phyloP scores from a whole-genome alignment of 2,888 invertebrate species.

The Leptothorax acervorum region DNA sequence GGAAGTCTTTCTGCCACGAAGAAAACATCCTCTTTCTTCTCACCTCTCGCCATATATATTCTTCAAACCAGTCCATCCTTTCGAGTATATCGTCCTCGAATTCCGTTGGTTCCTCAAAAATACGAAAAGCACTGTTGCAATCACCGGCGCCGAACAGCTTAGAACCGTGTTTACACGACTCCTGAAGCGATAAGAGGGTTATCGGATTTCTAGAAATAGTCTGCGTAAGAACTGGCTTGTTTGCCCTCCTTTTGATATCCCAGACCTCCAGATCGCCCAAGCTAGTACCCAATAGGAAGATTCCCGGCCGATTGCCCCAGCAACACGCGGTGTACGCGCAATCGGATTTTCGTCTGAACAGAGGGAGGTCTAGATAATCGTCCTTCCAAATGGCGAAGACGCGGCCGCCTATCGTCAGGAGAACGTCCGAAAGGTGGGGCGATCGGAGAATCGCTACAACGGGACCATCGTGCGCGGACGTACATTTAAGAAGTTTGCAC shows the following conservation, averaged over 20 bases:
- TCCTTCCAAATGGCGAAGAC: slow-evolving; percentile 92
- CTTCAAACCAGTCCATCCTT: slow-evolving; percentile 79
- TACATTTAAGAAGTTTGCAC: slow-evolving; percentile 79
- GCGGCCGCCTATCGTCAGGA: slow-evolving; percentile 92
- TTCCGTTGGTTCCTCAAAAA: slow-evolving; percentile 87
- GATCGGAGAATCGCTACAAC: slow-evolving; percentile 88
- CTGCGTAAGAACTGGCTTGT: slow-evolving; percentile 89
- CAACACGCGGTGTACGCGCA: slow-evolving; percentile 88
- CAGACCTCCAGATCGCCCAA: slow-evolving; percentile 93
- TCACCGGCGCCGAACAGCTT: slow-evolving; percentile 86
- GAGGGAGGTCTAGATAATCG: slow-evolving; percentile 87
- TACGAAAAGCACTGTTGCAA: slow-evolving; percentile 84
- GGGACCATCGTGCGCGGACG: slow-evolving; percentile 90
- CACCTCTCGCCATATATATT: slow-evolving; percentile 77
- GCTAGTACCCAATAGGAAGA: slow-evolving; percentile 89
- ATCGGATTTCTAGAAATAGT: slow-evolving; percentile 87
- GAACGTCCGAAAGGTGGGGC: slow-evolving; percentile 88
- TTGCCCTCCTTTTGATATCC: slow-evolving; percentile 90
- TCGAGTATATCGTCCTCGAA: slow-evolving; percentile 59
- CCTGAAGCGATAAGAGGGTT: slow-evolving; percentile 67
- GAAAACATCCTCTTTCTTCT: slow-evolving; percentile 78
- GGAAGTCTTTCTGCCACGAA: slow-evolving; percentile 78
- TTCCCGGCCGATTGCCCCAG: slow-evolving; percentile 92
- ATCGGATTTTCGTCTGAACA: slow-evolving; percentile 89
- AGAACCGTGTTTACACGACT: background rate